Percentiles rank a stretch among this genome's conserved stretches.
phyloP scores from a whole-genome alignment of 37 sponge, comb jelly and placozoan species.

The Corticium candelabrum region DNA sequence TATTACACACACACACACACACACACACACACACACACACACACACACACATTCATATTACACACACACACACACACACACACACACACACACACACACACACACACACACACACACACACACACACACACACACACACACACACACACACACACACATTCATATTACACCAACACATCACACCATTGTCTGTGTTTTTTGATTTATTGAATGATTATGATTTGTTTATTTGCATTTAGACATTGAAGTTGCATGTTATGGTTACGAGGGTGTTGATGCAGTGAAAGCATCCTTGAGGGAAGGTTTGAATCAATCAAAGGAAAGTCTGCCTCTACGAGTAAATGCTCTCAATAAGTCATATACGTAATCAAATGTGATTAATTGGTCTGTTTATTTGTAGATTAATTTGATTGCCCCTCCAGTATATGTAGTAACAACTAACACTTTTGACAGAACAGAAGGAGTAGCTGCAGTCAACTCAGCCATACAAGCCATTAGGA shows the following conservation, averaged over 20 bases:
- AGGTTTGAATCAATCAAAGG: conserved; percentile 67
- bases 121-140: too few species aligned
- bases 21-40: too few species aligned
- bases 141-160: too few species aligned
- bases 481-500: conserved; percentile 72
- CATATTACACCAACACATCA: too few species aligned
- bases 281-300: conserved; percentile 75
- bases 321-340: conserved; percentile 68
- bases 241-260: conserved; percentile 89
- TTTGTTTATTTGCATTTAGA: conserved; percentile 22
- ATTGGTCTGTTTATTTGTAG: conserved; percentile 14
- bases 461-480: conserved; percentile 76
- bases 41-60: too few species aligned
- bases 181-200: too few species aligned
- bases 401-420: conserved; percentile 98
- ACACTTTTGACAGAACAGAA: conserved; percentile 76
- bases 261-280: conserved; percentile 97
- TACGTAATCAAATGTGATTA: background rate
- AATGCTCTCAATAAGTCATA: background rate
- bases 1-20: too few species aligned
- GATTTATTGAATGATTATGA: background rate
- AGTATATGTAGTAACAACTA: conserved; percentile 87
- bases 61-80: too few species aligned
- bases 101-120: background rate
- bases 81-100: too few species aligned